phyloP scores from a whole-genome alignment of 2,888 invertebrate species.

The Xanthia togata region DNA sequence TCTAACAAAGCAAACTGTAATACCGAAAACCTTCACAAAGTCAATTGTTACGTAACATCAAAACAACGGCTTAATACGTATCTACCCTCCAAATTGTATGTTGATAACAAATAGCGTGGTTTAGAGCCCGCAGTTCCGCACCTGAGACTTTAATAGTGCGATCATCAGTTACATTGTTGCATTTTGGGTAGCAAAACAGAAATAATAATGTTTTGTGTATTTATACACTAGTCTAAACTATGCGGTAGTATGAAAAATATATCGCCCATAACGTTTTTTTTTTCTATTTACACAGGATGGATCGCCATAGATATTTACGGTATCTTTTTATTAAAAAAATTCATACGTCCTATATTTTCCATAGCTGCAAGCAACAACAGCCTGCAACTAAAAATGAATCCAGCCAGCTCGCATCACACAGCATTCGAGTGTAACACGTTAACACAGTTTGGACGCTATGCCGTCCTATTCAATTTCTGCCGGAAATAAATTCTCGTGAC shows the following conservation, averaged over 20 bases:
- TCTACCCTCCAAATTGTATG: constrained; percentile 57
- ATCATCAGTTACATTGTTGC: constrained; percentile 61
- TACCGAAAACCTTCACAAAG: constrained; percentile 32
- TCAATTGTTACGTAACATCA: constrained; percentile 46
- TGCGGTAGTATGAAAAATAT: background rate
- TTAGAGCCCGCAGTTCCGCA: constrained; percentile 50
- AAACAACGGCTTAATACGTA: constrained; percentile 36
- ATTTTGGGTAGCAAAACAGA: constrained; percentile 26
- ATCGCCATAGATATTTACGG: constrained; percentile 18
- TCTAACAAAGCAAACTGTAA: constrained; percentile 26
- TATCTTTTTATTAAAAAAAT: constrained; percentile 14
- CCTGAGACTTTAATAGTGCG: constrained; percentile 57
- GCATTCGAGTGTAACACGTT: constrained; percentile 51
- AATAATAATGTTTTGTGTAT: constrained; percentile 18
- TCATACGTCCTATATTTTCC: constrained; percentile 27
- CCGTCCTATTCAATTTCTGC: constrained; percentile 75
- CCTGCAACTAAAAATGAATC: constrained; percentile 35
- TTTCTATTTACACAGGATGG: constrained; percentile 12
- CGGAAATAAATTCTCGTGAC: constrained; percentile 76
- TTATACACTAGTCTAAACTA: background rate
- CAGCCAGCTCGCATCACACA: constrained; percentile 43
- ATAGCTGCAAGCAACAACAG: constrained; percentile 25
- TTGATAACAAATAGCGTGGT: constrained; percentile 60
- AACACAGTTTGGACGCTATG: constrained; percentile 61
- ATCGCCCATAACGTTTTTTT: background rate